Conservation (phyloP, 2,797 vertebrate species). For the Balearica regulorum region DNA sequence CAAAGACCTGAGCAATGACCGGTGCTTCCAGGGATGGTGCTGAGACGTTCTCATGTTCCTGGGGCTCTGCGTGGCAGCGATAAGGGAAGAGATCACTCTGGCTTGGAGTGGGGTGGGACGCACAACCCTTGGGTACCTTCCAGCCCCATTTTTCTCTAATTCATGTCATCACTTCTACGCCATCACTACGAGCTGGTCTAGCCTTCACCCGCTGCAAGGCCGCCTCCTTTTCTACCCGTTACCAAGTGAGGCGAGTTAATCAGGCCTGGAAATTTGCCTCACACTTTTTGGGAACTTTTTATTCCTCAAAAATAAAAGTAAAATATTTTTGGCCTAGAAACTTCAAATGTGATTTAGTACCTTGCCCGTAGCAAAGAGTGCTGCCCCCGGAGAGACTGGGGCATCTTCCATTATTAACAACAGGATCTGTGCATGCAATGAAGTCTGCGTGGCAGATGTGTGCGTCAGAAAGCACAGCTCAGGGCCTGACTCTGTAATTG, state of each 20-base stretch:
- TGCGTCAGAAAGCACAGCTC: not conserved
- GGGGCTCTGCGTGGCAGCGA: no score
- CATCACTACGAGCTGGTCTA: not conserved
- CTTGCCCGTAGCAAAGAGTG: not conserved
- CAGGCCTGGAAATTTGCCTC: not conserved
- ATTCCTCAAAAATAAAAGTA: not conserved
- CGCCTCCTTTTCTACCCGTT: not conserved
- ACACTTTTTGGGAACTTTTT: not conserved
- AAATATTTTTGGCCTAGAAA: slow-evolving; percentile 47
- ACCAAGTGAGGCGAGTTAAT: not conserved
- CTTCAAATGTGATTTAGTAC: slow-evolving; percentile 41
- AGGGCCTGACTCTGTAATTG: not conserved
- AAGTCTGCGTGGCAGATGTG: not conserved
- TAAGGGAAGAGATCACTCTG: not conserved
- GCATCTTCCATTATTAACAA: slow-evolving; percentile 29
- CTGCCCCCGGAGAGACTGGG: not conserved
- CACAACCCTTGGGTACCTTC: not conserved
- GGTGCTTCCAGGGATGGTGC: not conserved
- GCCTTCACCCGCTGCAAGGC: not conserved
- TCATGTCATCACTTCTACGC: not conserved
- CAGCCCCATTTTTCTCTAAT: not conserved
- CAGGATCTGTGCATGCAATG: not conserved
- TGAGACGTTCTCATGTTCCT: not conserved
- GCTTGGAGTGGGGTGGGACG: not conserved
- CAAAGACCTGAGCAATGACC: not conserved